phyloP scores from a whole-genome alignment of 2,797 vertebrate genomes.

The Rhinatrema bivittatum region DNA sequence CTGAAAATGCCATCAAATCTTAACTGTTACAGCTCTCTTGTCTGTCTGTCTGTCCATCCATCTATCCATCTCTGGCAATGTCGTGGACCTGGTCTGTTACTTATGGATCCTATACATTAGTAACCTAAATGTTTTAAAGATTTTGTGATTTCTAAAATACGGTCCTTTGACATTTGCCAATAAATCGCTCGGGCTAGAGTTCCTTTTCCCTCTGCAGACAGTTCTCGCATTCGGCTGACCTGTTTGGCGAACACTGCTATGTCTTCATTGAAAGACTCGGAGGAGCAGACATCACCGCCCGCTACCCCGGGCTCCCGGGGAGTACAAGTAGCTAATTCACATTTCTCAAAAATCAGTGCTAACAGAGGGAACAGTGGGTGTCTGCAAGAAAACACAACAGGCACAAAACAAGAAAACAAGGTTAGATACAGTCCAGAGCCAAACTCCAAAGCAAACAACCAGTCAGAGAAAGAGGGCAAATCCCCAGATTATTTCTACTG shows the following conservation, averaged over 20 bases:
- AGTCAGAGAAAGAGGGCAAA: slow-evolving; percentile 10
- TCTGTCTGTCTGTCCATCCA: too few relatives aligned
- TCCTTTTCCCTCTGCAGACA: too few relatives aligned
- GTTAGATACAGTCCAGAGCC: slow-evolving; percentile 25
- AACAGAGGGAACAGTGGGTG: slow-evolving; percentile 97
- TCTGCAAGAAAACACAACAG: slow-evolving; percentile 85
- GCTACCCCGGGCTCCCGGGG: slow-evolving; percentile 97
- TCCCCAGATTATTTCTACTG: slow-evolving; percentile 2
- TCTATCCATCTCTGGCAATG: neutral
- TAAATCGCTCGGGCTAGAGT: too few relatives aligned
- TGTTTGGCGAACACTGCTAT: slow-evolving; percentile 99
- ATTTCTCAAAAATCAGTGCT: slow-evolving; percentile 99
- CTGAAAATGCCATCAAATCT: slow-evolving; percentile 22
- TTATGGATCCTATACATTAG: too few relatives aligned
- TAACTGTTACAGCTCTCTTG: neutral
- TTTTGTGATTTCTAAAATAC: too few relatives aligned
- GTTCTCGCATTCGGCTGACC: slow-evolving; percentile 65
- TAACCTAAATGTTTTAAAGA: too few relatives aligned
- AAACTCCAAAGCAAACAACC: slow-evolving; percentile 17
- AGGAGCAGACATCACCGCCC: slow-evolving; percentile 97
- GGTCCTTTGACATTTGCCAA: too few relatives aligned
- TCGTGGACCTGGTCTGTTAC: too few relatives aligned
- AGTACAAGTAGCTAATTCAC: slow-evolving; percentile 99
- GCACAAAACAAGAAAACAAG: slow-evolving; percentile 54
- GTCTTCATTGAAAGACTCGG: slow-evolving; percentile 99